Evolutionary conservation across 2,888 invertebrate species (phyloP).

Genomic region (Epistrophella euchroma): DNA sequence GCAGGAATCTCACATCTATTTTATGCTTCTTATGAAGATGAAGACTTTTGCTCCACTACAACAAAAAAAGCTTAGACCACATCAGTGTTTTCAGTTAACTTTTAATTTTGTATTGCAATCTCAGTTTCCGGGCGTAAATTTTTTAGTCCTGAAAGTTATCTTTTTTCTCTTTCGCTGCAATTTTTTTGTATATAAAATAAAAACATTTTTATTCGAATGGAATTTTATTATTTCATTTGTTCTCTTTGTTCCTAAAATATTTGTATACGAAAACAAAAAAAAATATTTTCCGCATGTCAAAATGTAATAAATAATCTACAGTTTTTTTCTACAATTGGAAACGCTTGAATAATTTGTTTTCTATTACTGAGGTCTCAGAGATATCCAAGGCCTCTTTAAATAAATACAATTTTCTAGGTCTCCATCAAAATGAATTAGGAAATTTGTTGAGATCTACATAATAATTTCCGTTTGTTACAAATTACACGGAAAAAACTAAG

Average conservation of each 20-base stretch:
- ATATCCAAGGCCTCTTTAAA: slow-evolving; percentile 9
- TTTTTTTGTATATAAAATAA: background rate
- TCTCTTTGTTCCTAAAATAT: slow-evolving; percentile 24
- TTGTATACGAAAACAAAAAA: slow-evolving; percentile 25
- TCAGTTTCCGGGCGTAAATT: background rate
- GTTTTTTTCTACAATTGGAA: slow-evolving; percentile 22
- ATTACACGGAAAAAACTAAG: slow-evolving; percentile 20
- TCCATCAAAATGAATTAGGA: slow-evolving; percentile 5
- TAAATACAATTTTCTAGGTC: slow-evolving; percentile 7
- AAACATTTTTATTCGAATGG: slow-evolving; percentile 12
- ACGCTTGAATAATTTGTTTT: slow-evolving; percentile 23
- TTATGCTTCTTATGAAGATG: background rate
- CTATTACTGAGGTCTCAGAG: slow-evolving; percentile 11
- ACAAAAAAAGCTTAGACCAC: slow-evolving; percentile 13
- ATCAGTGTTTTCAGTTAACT: slow-evolving; percentile 16
- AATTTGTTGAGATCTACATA: slow-evolving; percentile 20
- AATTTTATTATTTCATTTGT: slow-evolving; percentile 28
- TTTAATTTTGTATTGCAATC: background rate
- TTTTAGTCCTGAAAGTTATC: background rate
- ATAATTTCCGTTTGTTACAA: slow-evolving; percentile 13
- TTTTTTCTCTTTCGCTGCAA: background rate
- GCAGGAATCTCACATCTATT: too few species aligned
- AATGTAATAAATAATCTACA: slow-evolving; percentile 33
- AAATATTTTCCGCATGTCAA: slow-evolving; percentile 9
- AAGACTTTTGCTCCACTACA: background rate